Conservation (phyloP, 2,113 vertebrate genomes). For the Cyanistes caeruleus region DNA sequence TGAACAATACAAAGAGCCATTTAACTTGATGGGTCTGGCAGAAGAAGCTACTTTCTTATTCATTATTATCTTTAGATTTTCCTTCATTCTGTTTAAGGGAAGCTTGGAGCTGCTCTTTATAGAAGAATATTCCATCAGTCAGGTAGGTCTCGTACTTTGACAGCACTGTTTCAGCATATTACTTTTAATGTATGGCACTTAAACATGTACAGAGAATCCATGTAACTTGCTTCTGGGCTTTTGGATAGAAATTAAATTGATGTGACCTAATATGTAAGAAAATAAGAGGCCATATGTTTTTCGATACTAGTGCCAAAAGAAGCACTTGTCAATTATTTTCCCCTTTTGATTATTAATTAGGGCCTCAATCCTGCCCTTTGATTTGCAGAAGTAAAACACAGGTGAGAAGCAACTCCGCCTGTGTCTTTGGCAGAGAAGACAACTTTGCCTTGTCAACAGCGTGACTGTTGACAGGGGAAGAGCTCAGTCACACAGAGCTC, state of each 20-base stretch:
- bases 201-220: neutral
- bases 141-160: neutral
- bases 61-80: conserved; percentile 36
- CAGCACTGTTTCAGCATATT: neutral
- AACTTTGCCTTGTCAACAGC: neutral
- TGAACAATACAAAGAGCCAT: conserved; percentile 49
- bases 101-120: neutral
- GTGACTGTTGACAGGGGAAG: neutral
- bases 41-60: conserved; percentile 51
- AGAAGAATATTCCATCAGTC: neutral
- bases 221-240: neutral
- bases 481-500: neutral
- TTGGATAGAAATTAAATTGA: neutral
- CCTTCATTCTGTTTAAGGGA: conserved; percentile 19
- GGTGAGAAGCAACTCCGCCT: neutral
- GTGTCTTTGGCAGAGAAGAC: neutral
- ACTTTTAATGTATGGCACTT: neutral
- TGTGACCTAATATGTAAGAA: neutral
- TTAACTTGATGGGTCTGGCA: conserved; percentile 60
- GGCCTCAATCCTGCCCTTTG: neutral
- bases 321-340: neutral
- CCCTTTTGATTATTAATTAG: neutral
- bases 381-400: neutral
- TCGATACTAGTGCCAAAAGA: neutral
- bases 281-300: neutral